Evolutionary conservation across 2,797 vertebrate species (phyloP), one percentile per base, ranked within the genome.

Genomic region (Halcyon smyrnensis): DNA sequence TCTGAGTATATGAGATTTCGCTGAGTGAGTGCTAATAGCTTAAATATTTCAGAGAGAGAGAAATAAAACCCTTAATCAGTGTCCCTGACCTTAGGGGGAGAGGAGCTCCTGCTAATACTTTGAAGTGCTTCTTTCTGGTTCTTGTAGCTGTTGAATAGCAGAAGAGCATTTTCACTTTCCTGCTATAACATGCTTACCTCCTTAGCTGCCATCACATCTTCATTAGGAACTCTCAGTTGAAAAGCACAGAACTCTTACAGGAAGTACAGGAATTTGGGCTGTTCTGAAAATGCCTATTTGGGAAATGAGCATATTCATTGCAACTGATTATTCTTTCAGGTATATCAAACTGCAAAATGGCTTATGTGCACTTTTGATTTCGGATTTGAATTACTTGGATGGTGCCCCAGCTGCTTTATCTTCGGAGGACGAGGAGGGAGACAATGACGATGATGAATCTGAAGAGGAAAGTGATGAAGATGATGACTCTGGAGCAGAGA

Each of bases 301-400:
- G 78, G 50, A 80, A 93, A 34, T 46, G 34, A 60, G 39, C 25
- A 0, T 50, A 51, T 90, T 78, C 53, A 83, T 94, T 82, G 43
- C 30, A 56, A 62, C 39, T 76, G 95, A 41, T 94, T 86, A 18
- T 93, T 86, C 75, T 89, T 97, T 45, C 97, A 99, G 99, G 86
- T 99, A 98, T 97, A 98, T 99, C 74, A 98, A 98, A 94, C 98
- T 99, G 92, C 98, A 96, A 24, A 99, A 99, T 89, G 99, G 99
- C 90, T 98, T 99, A 78, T 97, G 98, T 97, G 99, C 97, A 45
- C 98, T 99, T 76, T 98, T 99, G 96, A 99, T 99, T 98, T 99
- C 99, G 23, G 99, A 99, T 97, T 97, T 99, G 94, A 98, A 98
- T 93, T 98, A 98, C 30, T 37, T 90, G 7, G 98, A 98, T 18